Conservation (phyloP, 1,140 invertebrate genomes). For the Octopus bimaculoides region DNA sequence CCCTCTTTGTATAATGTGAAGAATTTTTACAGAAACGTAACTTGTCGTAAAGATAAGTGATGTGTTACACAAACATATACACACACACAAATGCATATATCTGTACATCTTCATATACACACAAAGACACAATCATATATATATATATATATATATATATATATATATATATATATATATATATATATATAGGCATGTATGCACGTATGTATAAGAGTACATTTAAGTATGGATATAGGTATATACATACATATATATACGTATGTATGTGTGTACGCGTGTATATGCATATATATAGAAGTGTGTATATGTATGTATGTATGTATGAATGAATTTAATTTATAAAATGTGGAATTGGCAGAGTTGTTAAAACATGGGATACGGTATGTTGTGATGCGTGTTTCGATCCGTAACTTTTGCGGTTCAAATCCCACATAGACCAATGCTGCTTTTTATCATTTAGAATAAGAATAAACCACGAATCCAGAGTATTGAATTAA, state of each 20-base stretch:
- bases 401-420: too few relatives aligned
- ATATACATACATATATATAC: neutral
- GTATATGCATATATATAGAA: neutral
- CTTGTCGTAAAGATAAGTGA: neutral
- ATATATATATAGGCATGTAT: neutral
- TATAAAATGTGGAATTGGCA: too few relatives aligned
- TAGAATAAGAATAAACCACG: too few relatives aligned
- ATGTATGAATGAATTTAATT: too few relatives aligned
- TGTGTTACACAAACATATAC: neutral
- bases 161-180: constrained; percentile 1
- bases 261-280: neutral
- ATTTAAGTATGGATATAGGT: neutral
- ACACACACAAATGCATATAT: neutral
- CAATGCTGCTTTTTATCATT: too few relatives aligned
- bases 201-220: neutral
- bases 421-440: too few relatives aligned
- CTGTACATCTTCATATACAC: neutral
- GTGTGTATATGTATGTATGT: neutral
- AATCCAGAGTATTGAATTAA: too few relatives aligned
- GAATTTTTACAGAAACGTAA: too few relatives aligned
- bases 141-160: constrained; percentile 4
- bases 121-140: neutral
- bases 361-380: too few relatives aligned
- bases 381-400: too few relatives aligned
- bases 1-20: too few relatives aligned